These are phyloP conservation scores for Drosophila lowei DNA, from an alignment of 1,140 invertebrate species.

Conservation along the genomic window DNA sequence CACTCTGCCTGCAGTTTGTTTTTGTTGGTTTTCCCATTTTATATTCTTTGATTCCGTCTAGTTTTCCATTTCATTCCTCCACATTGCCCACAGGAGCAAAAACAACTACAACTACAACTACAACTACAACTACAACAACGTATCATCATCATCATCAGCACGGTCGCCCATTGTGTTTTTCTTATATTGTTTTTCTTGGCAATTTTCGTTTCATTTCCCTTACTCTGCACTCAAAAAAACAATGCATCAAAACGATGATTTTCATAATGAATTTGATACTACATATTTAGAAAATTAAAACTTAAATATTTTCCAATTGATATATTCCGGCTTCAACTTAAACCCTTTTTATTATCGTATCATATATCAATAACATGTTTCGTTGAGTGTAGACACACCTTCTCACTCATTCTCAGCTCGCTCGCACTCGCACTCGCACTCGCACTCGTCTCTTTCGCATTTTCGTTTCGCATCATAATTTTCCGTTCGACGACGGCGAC, in stretches of 20 bases:
- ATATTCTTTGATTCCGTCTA: conserved; percentile 64
- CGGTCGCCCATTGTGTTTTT: conserved; percentile 47
- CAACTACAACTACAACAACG: conserved; percentile 23
- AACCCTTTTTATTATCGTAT: too few species aligned
- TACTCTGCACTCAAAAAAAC: too few species aligned
- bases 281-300: too few species aligned
- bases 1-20: conserved; percentile 49
- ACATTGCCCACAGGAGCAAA: conserved; percentile 31
- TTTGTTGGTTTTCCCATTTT: conserved; percentile 46
- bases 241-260: too few species aligned
- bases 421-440: conserved; percentile 56
- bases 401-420: conserved; percentile 63
- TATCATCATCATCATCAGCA: conserved; percentile 57
- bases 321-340: too few species aligned
- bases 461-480: conserved; percentile 82
- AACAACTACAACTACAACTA: conserved; percentile 12
- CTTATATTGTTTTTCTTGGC: conserved; percentile 51
- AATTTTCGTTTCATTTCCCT: conserved; percentile 48
- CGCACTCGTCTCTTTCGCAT: conserved; percentile 55
- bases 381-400: conserved; percentile 20
- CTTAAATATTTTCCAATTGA: neutral
- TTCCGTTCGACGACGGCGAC: conserved; percentile 46
- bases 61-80: conserved; percentile 55
- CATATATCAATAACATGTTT: neutral
- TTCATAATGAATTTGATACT: too few species aligned